A percentile compares a stretch with the other conserved stretches of the same genome.
Conservation (phyloP, 2,888 invertebrate genomes). For the Drosophila quasianomalipes region DNA sequence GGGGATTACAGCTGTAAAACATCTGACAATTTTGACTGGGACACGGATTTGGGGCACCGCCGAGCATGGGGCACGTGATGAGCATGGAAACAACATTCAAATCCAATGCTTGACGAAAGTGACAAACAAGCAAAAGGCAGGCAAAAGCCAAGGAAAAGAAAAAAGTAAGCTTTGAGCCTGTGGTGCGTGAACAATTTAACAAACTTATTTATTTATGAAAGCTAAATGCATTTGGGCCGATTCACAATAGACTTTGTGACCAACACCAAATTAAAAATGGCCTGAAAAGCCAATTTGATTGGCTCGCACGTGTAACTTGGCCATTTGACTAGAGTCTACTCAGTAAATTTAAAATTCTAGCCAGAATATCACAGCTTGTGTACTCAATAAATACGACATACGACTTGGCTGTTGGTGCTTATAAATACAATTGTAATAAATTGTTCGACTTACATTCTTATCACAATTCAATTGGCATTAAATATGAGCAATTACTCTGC, state of each 20-base stretch:
- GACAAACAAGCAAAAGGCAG: conserved; percentile 61
- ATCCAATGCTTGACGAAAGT: conserved; percentile 53
- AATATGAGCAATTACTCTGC: conserved; percentile 22
- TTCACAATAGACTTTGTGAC: conserved; percentile 60
- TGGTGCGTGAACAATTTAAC: conserved; percentile 70
- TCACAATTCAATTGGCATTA: conserved; percentile 11
- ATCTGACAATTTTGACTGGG: conserved; percentile 40
- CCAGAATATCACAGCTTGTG: conserved; percentile 9
- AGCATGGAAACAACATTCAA: conserved; percentile 74
- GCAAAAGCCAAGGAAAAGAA: background rate
- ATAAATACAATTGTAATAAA: conserved; percentile 6
- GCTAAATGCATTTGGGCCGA: conserved; percentile 66
- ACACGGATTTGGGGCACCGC: background rate
- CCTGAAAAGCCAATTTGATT: conserved; percentile 59
- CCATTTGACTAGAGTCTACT: conserved; percentile 30
- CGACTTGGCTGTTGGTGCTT: conserved; percentile 11
- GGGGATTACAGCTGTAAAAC: conserved; percentile 46
- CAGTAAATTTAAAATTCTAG: conserved; percentile 38
- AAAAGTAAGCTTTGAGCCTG: conserved; percentile 6
- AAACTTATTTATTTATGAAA: conserved; percentile 76
- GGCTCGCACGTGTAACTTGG: conserved; percentile 61
- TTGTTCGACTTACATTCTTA: conserved; percentile 11
- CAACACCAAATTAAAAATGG: conserved; percentile 61
- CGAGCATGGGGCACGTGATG: conserved; percentile 57
- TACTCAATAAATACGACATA: conserved; percentile 25